Conservation (phyloP, 2,113 vertebrate species). For the Microtus oregoni region DNA sequence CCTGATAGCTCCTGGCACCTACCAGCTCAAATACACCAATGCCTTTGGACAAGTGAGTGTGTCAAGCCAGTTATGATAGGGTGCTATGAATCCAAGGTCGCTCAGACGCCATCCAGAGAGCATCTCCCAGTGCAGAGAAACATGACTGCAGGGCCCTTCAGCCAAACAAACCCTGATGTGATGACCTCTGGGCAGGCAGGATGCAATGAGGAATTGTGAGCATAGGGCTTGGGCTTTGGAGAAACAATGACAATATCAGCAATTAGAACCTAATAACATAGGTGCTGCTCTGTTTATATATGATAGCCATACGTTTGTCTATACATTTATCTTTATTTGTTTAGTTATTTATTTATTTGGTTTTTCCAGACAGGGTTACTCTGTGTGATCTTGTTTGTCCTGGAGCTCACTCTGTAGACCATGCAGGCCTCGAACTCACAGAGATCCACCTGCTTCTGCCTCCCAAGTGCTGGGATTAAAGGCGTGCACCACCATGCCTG, state of each 20-base stretch:
- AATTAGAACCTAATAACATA: not conserved
- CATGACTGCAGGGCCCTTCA: not conserved
- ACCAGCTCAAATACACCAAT: conserved; percentile 41
- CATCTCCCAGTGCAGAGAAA: conserved; percentile 2
- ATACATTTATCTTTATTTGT: not conserved
- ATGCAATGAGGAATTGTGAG: not conserved
- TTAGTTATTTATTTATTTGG: not conserved
- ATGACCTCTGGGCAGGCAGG: not conserved
- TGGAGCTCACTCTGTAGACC: not conserved
- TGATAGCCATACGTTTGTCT: not conserved
- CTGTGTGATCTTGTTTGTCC: not conserved
- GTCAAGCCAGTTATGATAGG: not conserved
- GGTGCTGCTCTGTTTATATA: not conserved
- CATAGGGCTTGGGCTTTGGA: not conserved
- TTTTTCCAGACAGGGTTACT: not conserved
- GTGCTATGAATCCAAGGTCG: conserved; percentile 32
- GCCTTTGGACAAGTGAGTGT: conserved; percentile 47
- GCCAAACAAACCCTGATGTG: conserved; percentile 32
- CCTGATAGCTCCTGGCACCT: conserved; percentile 16
- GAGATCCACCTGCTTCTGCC: not conserved
- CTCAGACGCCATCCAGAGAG: not conserved
- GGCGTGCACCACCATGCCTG: not conserved
- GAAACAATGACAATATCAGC: not conserved
- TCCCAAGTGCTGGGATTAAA: not conserved
- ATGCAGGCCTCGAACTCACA: not conserved